Conservation (phyloP, 2,888 invertebrate genomes). For the Trissoscelio sp. region DNA sequence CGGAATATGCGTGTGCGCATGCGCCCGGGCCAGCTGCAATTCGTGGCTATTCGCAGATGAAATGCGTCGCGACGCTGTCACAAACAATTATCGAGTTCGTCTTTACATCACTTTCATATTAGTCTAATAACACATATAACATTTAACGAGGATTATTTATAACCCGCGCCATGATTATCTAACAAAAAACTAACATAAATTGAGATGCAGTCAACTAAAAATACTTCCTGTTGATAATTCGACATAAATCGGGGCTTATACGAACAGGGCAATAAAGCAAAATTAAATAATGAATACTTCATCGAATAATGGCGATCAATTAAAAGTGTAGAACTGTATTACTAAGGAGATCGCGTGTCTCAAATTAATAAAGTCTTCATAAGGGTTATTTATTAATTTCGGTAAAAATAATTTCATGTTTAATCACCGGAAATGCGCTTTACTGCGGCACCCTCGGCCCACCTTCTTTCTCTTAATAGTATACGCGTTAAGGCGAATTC, state of each 20-base stretch:
- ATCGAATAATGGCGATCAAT: conserved; percentile 9
- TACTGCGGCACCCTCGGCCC: conserved; percentile 58
- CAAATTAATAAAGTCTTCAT: conserved; percentile 62
- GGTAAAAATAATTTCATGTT: conserved; percentile 60
- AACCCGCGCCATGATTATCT: conserved; percentile 33
- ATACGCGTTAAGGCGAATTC: conserved; percentile 44
- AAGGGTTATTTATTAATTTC: conserved; percentile 67
- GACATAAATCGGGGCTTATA: not conserved
- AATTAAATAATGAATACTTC: conserved; percentile 43
- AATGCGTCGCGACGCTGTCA: conserved; percentile 65
- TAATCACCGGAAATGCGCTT: conserved; percentile 68
- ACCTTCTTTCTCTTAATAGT: conserved; percentile 46
- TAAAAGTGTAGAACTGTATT: conserved; percentile 24
- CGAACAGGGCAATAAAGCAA: conserved; percentile 18
- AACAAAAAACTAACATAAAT: conserved; percentile 34
- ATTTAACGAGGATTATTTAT: conserved; percentile 57
- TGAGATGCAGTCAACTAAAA: not conserved
- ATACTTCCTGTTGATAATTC: conserved; percentile 11
- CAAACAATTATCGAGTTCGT: conserved; percentile 61
- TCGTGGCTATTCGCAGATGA: conserved; percentile 64
- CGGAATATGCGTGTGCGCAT: conserved; percentile 35
- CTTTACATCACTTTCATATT: conserved; percentile 67
- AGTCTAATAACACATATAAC: conserved; percentile 58
- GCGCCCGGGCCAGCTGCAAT: conserved; percentile 57
- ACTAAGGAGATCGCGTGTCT: conserved; percentile 46